Evolutionary conservation across 2,888 invertebrate genomes (phyloP), one percentile per base, ranked within the genome.

Genomic region (Rotaria socialis): DNA sequence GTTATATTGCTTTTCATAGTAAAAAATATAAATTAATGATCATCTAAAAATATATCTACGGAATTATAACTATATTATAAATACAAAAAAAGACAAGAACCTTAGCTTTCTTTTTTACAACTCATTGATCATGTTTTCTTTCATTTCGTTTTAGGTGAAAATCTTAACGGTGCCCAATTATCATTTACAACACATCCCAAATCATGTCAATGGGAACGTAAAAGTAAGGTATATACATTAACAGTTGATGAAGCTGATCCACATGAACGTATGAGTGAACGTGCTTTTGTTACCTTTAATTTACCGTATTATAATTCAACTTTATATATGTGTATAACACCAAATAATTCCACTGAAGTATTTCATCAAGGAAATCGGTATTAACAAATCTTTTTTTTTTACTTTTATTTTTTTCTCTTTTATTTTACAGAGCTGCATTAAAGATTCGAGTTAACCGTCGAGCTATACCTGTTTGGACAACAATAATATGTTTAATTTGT

Each of bases 401-500:
- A 50, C 4, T 50, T 50, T 50, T 14, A 50, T 50, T 11, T 50
- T 50, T 14, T 35, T 3, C 5, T 67, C 35, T 14, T 2, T 67
- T 67, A 1, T 35, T 35, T 4, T 11, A 10, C 16, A 67, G 80
- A 43, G 19, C 80, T n/a, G 41, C 35, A 10, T 43, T 80, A 14
- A 47, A 47, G n/a, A 22, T 80, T 80, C 47, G 43, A 19, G 24
- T 47, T 41, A 80, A 24, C 11, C 43, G 47, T 47, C 80, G 43
- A 2, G 47, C 75, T 11, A n/a, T 86, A 11, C 86, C 86, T 35
- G 56, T 85, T 85, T 86, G 85, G 80, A 27, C 75, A 52, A 85
- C 85, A 6, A 43, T 86, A 22, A 10, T 85, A 35, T 85, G 88
- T 24, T 87, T 89, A 16, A 74, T 88, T 16, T 60, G 91, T 8